Evolutionary conservation across 1,140 invertebrate species (phyloP).

Genomic region (Drosophila funebris): DNA sequence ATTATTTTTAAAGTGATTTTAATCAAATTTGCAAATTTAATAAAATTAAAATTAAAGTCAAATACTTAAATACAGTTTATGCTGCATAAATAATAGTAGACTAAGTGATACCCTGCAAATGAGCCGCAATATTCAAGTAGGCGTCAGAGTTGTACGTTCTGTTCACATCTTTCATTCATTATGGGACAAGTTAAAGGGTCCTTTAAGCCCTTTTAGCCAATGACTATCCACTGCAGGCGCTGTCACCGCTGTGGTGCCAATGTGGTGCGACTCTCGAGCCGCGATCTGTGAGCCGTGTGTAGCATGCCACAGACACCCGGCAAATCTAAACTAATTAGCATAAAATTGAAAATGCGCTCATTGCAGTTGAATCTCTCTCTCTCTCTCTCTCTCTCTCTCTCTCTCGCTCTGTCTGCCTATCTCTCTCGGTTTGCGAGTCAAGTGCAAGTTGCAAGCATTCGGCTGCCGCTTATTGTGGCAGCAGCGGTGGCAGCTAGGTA

Average conservation of each 20-base stretch:
- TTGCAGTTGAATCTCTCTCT: constrained; percentile 9
- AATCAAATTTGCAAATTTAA: no score
- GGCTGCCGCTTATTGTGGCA: constrained; percentile 20
- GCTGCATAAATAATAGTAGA: no score
- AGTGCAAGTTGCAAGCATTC: constrained; percentile 39
- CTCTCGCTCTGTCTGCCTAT: background rate
- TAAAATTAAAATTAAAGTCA: no score
- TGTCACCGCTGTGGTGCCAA: background rate
- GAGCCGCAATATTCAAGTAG: no score
- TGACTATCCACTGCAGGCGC: background rate
- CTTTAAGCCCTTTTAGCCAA: background rate
- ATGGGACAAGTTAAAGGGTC: background rate
- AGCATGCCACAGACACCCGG: constrained; percentile 7
- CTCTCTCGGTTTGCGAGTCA: constrained; percentile 9
- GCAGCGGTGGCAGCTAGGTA: constrained; percentile 32
- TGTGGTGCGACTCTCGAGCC: background rate
- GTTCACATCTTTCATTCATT: background rate
- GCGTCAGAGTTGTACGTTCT: no score
- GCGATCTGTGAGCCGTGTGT: background rate
- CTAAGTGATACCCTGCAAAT: no score
- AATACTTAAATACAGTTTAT: no score
- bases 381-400: background rate
- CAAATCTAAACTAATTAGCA: constrained; percentile 70
- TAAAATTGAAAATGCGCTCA: constrained; percentile 73
- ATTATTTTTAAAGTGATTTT: no score